phyloP scores from a whole-genome alignment of 1,140 invertebrate genomes.

The Drosophila punjabiensis region DNA sequence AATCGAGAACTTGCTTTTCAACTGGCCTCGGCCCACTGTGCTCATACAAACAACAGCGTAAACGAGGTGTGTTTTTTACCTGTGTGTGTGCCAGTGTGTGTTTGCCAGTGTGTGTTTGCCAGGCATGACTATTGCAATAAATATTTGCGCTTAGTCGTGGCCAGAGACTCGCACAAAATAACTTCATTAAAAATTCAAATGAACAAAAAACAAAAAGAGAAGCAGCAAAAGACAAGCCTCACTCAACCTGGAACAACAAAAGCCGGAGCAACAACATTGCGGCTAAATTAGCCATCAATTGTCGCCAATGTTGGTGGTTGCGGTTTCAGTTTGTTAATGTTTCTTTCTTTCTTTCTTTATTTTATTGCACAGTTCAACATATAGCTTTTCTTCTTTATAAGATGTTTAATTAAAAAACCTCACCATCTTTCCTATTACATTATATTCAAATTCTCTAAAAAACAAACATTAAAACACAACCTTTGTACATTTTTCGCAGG shows the following conservation, averaged over 20 bases:
- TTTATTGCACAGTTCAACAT: neutral
- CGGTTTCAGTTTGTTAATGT: slow-evolving; percentile 25
- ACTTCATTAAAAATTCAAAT: slow-evolving; percentile 82
- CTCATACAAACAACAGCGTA: slow-evolving; percentile 12
- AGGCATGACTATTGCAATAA: slow-evolving; percentile 79
- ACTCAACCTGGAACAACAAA: slow-evolving; percentile 47
- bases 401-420: neutral
- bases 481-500: neutral
- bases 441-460: neutral
- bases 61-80: slow-evolving; percentile 23
- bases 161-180: slow-evolving; percentile 65
- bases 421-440: neutral
- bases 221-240: slow-evolving; percentile 42
- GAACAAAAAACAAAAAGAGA: slow-evolving; percentile 37
- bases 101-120: slow-evolving; percentile 29
- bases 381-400: neutral
- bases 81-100: slow-evolving; percentile 20
- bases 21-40: slow-evolving; percentile 27
- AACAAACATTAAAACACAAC: neutral
- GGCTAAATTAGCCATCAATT: slow-evolving; percentile 40
- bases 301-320: slow-evolving; percentile 25
- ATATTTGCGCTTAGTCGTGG: slow-evolving; percentile 74
- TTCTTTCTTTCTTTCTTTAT: neutral
- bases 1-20: slow-evolving; percentile 38
- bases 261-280: slow-evolving; percentile 24